Evolutionary conservation across 1,140 invertebrate species (phyloP).

Genomic region (Drosophila mojavensis): DNA sequence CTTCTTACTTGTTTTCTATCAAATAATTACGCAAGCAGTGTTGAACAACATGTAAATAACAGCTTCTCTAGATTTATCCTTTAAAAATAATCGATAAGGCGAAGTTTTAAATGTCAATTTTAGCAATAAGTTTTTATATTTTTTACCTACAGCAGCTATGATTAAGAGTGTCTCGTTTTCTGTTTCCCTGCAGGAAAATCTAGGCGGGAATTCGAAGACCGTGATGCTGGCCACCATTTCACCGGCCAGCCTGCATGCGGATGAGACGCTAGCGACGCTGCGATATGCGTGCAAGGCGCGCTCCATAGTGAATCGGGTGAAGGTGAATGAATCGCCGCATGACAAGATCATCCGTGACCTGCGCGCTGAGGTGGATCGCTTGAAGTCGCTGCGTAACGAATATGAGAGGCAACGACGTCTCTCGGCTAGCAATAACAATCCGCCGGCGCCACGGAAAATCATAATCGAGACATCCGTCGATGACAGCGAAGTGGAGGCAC

Average conservation of each 20-base stretch:
- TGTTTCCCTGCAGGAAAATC: slow-evolving; percentile 88
- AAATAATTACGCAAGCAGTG: too few species aligned
- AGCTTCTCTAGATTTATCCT: too few species aligned
- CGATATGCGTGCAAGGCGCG: slow-evolving; percentile 95
- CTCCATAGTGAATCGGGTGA: slow-evolving; percentile 96
- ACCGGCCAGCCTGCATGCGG: slow-evolving; percentile 90
- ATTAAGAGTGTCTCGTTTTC: slow-evolving; percentile 11
- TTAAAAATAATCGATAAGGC: too few species aligned
- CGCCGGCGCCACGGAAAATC: slow-evolving; percentile 73
- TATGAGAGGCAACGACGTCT: slow-evolving; percentile 85
- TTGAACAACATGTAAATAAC: too few species aligned
- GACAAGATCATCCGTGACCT: slow-evolving; percentile 93
- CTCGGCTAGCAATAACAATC: slow-evolving; percentile 66
- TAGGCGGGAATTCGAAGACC: slow-evolving; percentile 96
- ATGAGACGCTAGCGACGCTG: slow-evolving; percentile 93
- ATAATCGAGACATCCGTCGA: slow-evolving; percentile 83
- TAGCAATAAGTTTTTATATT: not conserved
- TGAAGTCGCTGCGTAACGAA: slow-evolving; percentile 86
- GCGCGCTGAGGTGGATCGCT: slow-evolving; percentile 90
- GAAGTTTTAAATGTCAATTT: not conserved
- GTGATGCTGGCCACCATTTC: slow-evolving; percentile 94
- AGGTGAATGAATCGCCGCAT: slow-evolving; percentile 95
- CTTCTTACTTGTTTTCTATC: too few species aligned
- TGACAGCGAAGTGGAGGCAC: slow-evolving; percentile 84
- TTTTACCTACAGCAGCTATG: not conserved